These are phyloP conservation scores for Apodemus sylvaticus DNA, from an alignment of 2,113 vertebrate genomes.

Conservation along the genomic window DNA sequence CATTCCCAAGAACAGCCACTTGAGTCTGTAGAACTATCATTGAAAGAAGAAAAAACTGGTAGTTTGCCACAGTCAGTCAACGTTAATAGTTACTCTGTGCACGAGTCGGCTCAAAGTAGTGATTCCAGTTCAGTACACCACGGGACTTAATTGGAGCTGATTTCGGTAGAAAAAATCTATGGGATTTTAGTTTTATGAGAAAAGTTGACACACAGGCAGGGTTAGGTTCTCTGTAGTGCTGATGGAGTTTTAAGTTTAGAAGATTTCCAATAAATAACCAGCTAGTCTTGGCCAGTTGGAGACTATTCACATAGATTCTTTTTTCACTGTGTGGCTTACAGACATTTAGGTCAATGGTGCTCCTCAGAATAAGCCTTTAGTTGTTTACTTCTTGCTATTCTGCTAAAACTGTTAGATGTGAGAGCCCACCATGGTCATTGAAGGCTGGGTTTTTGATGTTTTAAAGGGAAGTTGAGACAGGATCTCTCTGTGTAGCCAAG, in stretches of 20 bases:
- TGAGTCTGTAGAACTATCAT: neutral
- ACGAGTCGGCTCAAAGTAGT: neutral
- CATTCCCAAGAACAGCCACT: neutral
- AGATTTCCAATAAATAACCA: neutral
- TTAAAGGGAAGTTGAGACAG: neutral
- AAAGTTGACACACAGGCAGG: neutral
- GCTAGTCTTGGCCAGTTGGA: neutral
- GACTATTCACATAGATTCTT: neutral
- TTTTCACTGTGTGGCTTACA: neutral
- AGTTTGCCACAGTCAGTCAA: neutral
- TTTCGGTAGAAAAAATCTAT: neutral
- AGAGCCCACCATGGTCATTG: neutral
- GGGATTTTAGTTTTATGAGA: neutral
- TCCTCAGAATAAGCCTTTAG: neutral
- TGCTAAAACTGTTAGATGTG: neutral
- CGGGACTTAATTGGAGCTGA: neutral
- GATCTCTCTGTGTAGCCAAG: neutral
- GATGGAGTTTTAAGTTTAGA: constrained; percentile 6
- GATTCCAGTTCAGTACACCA: neutral
- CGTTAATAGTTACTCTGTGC: constrained; percentile 12
- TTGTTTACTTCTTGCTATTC: neutral
- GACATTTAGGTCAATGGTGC: neutral
- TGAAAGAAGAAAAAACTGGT: neutral
- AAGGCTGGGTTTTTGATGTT: neutral
- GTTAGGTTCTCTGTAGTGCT: neutral